phyloP scores from a whole-genome alignment of 2,797 vertebrate species.

The Pagetopsis macropterus region DNA sequence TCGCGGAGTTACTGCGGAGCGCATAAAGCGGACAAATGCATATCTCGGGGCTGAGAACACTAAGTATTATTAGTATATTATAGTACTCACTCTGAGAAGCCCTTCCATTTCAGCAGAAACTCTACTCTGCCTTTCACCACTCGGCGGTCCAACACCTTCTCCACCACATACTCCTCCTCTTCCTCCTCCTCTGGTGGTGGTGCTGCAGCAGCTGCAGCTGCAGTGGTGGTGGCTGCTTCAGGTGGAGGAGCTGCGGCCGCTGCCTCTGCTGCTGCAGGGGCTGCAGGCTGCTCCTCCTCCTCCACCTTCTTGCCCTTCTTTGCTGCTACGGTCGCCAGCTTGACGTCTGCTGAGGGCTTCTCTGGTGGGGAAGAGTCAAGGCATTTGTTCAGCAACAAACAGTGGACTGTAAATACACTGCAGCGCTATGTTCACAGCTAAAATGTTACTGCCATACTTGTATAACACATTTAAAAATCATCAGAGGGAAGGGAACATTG shows the following conservation, averaged over 20 bases:
- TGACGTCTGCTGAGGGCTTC: slow-evolving; percentile 80
- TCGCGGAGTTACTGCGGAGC: too few species aligned
- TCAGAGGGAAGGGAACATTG: too few species aligned
- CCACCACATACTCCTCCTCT: slow-evolving; percentile 97
- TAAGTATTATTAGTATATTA: background rate
- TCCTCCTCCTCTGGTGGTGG: slow-evolving; percentile 88
- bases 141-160: slow-evolving; percentile 94
- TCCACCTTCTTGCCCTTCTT: slow-evolving; percentile 96
- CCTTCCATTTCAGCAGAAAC: slow-evolving; percentile 97
- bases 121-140: slow-evolving; percentile 94
- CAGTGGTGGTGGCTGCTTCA: background rate
- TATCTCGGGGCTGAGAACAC: background rate
- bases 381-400: background rate
- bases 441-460: too few species aligned
- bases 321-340: slow-evolving; percentile 89
- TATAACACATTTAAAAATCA: too few species aligned
- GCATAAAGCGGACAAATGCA: too few species aligned
- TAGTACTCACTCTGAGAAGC: slow-evolving; percentile 92
- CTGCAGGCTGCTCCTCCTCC: slow-evolving; percentile 89
- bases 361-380: slow-evolving; percentile 25
- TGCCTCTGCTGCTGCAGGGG: slow-evolving; percentile 58
- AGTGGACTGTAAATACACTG: background rate
- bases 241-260: slow-evolving; percentile 49
- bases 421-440: background rate
- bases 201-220: background rate